A percentile compares a stretch with the other conserved stretches of the same genome.
These are phyloP conservation scores for Stenoptilia bipunctidactyla DNA, from an alignment of 2,888 invertebrate genomes.

Conservation along the genomic window DNA sequence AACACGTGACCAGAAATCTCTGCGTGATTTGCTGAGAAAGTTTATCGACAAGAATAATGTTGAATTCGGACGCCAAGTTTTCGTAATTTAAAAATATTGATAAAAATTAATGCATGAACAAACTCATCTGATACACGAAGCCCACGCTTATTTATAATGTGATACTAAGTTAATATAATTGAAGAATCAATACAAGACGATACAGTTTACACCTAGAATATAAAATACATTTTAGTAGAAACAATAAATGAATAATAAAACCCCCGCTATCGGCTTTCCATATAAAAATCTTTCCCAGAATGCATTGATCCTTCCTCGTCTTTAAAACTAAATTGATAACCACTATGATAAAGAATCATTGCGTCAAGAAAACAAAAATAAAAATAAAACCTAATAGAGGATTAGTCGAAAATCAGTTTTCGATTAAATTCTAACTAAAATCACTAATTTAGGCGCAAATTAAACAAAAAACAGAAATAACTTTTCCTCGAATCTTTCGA, in stretches of 20 bases:
- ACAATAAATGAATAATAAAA: constrained; percentile 71
- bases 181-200: neutral
- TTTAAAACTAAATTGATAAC: constrained; percentile 12
- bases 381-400: constrained; percentile 21
- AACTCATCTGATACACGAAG: too few species aligned
- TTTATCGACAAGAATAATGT: too few species aligned
- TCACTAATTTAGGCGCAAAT: constrained; percentile 42
- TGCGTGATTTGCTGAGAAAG: too few species aligned
- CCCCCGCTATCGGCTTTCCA: constrained; percentile 24
- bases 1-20: too few species aligned
- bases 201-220: constrained; percentile 18
- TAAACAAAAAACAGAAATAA: constrained; percentile 31
- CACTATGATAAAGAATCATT: constrained; percentile 5
- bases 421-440: constrained; percentile 25
- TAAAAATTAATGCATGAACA: neutral
- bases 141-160: neutral
- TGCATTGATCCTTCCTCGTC: constrained; percentile 16
- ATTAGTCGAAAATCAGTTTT: constrained; percentile 28
- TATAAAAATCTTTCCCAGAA: constrained; percentile 33
- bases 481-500: constrained; percentile 31
- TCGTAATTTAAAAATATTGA: neutral
- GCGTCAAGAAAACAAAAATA: neutral
- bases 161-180: neutral
- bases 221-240: constrained; percentile 42
- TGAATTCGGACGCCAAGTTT: too few species aligned